Percentiles rank a stretch among this genome's conserved stretches.
phyloP scores from a whole-genome alignment of 2,888 invertebrate genomes.

The Campoplex nolae region DNA sequence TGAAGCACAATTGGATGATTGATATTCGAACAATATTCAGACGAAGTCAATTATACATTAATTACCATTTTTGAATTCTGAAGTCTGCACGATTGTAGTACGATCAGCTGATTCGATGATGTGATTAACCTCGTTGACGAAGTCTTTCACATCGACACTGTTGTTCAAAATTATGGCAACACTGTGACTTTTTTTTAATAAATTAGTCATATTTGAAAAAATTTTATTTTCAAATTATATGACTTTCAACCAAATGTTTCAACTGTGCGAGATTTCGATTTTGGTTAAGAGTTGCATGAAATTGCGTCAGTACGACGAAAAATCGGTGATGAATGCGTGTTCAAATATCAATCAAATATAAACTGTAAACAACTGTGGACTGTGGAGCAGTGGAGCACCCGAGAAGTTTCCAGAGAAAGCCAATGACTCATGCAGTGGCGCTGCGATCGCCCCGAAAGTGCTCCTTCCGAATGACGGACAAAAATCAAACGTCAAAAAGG shows the following conservation, averaged over 20 bases:
- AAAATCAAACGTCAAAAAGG: not conserved
- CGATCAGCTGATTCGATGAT: constrained; percentile 58
- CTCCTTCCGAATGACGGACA: not conserved
- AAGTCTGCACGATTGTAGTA: constrained; percentile 52
- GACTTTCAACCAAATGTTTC: not conserved
- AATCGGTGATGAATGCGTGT: constrained; percentile 2
- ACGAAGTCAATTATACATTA: not conserved
- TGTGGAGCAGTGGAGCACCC: not conserved
- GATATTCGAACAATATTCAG: not conserved
- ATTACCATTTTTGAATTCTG: constrained; percentile 64
- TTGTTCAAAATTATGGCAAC: constrained; percentile 56
- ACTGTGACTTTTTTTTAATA: constrained; percentile 62
- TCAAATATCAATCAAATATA: not conserved
- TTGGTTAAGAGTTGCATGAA: constrained; percentile 42
- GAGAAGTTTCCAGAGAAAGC: not conserved
- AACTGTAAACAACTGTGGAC: not conserved
- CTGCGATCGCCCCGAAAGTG: not conserved
- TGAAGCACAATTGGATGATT: not conserved
- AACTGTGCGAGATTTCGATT: not conserved
- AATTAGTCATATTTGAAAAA: constrained; percentile 49
- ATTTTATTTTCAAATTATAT: constrained; percentile 20
- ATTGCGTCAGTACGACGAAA: constrained; percentile 33
- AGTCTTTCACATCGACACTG: constrained; percentile 52
- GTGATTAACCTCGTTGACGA: constrained; percentile 63
- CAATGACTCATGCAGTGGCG: not conserved